A percentile compares a stretch with the other conserved stretches of the same genome.
These are phyloP conservation scores for Redunca redunca DNA, from an alignment of 2,113 vertebrate genomes.

Conservation along the genomic window DNA sequence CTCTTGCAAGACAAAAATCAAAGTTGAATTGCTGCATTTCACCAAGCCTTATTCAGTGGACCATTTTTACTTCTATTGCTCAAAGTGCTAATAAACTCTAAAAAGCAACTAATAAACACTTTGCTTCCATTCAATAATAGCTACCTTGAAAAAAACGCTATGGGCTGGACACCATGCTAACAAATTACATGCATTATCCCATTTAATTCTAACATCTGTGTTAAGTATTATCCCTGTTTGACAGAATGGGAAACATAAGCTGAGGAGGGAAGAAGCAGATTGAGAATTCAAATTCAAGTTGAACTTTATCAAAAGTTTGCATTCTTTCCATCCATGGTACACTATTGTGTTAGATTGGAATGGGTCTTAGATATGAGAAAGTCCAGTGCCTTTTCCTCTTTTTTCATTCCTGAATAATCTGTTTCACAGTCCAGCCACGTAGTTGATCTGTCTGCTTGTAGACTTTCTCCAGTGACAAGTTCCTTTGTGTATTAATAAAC, in stretches of 20 bases:
- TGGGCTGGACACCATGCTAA: background rate
- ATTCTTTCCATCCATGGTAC: background rate
- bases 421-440: background rate
- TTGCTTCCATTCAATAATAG: constrained; percentile 20
- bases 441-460: background rate
- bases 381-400: background rate
- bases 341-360: background rate
- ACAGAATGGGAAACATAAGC: background rate
- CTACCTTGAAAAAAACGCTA: background rate
- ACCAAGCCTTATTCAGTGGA: background rate
- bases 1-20: background rate
- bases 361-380: background rate
- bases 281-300: background rate
- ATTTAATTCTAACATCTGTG: background rate
- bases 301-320: background rate
- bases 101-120: constrained; percentile 31
- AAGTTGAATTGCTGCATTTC: constrained; percentile 37
- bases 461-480: background rate
- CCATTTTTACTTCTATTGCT: constrained; percentile 5
- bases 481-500: background rate
- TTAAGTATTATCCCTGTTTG: background rate
- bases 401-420: background rate
- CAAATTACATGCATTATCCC: background rate
- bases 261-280: background rate
- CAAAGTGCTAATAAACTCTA: constrained; percentile 34